Evolutionary conservation across 1,140 invertebrate species (phyloP).

Genomic region (Zaprionus inermis): DNA sequence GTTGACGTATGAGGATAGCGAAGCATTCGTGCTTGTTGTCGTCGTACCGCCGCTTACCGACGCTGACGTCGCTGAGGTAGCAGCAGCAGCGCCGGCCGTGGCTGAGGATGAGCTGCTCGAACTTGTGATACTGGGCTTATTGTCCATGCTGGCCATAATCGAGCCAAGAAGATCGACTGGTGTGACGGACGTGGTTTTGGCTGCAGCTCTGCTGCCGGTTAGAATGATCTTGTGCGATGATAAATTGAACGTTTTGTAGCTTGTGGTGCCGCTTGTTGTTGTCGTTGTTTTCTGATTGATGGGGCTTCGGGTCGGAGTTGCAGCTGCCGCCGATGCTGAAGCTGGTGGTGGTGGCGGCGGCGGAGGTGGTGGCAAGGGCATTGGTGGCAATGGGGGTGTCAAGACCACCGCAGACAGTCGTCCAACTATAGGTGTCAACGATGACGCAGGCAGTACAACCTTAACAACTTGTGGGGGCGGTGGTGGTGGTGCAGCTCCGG

Average conservation of each 20-base stretch:
- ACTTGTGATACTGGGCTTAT: constrained; percentile 49
- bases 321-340: not conserved
- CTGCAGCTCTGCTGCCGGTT: constrained; percentile 42
- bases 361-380: constrained; percentile 69
- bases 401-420: constrained; percentile 51
- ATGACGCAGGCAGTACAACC: constrained; percentile 55
- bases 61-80: constrained; percentile 17
- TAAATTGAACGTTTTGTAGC: constrained; percentile 73
- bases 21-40: constrained; percentile 51
- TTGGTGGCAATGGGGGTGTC: constrained; percentile 66
- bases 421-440: constrained; percentile 50
- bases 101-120: constrained; percentile 36
- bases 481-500: not conserved
- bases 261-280: constrained; percentile 24
- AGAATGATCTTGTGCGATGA: constrained; percentile 70
- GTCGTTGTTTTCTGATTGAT: constrained; percentile 18
- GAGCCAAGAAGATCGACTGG: constrained; percentile 78
- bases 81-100: constrained; percentile 5
- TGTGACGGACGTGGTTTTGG: constrained; percentile 32
- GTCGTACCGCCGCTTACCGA: constrained; percentile 7
- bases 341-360: constrained; percentile 36
- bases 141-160: constrained; percentile 84
- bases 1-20: constrained; percentile 59
- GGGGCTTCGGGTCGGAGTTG: not conserved
- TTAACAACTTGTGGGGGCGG: constrained; percentile 61